These are phyloP conservation scores for Leptothorax acervorum DNA, from an alignment of 2,888 invertebrate species.

Conservation along the genomic window DNA sequence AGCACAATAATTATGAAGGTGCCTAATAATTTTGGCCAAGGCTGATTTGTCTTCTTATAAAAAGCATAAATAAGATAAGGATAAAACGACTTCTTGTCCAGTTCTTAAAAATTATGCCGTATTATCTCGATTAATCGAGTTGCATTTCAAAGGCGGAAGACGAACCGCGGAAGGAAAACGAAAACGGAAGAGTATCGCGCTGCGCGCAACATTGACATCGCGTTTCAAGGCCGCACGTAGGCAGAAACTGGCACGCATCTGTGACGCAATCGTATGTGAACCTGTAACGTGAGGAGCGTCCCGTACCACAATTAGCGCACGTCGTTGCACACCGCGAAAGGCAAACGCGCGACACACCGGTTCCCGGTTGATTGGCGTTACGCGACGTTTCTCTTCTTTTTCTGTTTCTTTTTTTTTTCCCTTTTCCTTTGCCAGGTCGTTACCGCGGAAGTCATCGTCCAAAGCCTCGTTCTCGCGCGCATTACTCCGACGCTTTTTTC, in stretches of 20 bases:
- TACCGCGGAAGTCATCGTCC: constrained; percentile 25
- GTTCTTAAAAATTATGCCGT: neutral
- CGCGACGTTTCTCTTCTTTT: neutral
- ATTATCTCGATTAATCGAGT: neutral
- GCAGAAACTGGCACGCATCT: constrained; percentile 43
- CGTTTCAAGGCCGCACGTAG: constrained; percentile 68
- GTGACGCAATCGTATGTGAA: constrained; percentile 64
- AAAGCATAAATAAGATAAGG: neutral
- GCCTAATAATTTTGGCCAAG: too few species aligned
- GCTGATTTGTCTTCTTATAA: too few species aligned
- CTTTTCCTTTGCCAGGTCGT: neutral
- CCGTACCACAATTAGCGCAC: constrained; percentile 65
- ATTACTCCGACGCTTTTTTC: constrained; percentile 13
- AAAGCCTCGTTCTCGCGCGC: neutral
- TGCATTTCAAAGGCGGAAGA: neutral
- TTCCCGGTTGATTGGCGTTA: neutral
- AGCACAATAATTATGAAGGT: too few species aligned
- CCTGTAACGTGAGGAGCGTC: constrained; percentile 58
- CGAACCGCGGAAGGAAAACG: neutral
- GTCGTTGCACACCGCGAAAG: constrained; percentile 57
- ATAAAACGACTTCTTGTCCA: neutral
- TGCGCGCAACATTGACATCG: constrained; percentile 65
- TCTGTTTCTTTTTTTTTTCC: neutral
- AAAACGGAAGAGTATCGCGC: neutral
- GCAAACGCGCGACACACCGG: constrained; percentile 36